Conservation (phyloP, 2,113 vertebrate genomes). For the Equus quagga region DNA sequence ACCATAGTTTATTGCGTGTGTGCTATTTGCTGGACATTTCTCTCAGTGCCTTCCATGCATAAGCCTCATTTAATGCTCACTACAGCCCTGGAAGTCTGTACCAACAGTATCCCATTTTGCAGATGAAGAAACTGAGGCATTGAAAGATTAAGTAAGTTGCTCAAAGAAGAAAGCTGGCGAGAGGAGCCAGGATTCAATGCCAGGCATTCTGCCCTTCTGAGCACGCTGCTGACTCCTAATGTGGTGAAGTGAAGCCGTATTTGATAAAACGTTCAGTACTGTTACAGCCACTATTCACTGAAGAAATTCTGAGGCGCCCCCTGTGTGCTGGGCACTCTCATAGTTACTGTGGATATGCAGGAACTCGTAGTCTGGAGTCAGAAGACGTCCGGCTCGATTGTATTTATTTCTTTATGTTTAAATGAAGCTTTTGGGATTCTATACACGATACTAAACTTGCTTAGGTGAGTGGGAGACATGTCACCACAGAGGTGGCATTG, state of each 20-base stretch:
- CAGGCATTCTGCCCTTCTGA: neutral
- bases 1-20: neutral
- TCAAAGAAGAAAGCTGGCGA: neutral
- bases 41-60: neutral
- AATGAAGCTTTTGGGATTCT: neutral
- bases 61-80: neutral
- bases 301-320: neutral
- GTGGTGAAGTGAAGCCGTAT: neutral
- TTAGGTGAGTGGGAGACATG: neutral
- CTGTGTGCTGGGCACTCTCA: neutral
- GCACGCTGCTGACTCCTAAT: neutral
- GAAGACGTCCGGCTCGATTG: neutral
- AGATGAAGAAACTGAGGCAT: neutral
- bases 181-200: neutral
- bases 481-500: neutral
- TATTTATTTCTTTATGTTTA: conserved; percentile 39
- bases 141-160: neutral
- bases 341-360: neutral
- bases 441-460: neutral
- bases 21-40: neutral
- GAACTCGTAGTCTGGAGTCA: neutral
- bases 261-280: neutral
- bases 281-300: neutral
- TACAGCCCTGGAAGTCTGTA: neutral
- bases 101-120: neutral